Conservation (phyloP, 2,888 invertebrate genomes). For the Netelia inedita region DNA sequence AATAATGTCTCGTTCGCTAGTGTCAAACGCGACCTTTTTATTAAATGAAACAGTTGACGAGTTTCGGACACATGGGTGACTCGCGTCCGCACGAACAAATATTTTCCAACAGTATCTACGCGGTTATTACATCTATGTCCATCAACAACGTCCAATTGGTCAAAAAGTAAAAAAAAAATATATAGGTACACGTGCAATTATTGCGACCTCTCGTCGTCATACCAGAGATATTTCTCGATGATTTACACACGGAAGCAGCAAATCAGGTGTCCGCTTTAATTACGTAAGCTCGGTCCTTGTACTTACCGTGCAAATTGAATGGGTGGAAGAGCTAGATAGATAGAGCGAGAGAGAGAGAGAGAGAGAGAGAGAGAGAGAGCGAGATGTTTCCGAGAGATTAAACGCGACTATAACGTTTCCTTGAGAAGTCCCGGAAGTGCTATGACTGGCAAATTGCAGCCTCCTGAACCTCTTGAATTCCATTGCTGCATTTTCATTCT, state of each 20-base stretch:
- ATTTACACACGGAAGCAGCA: constrained; percentile 62
- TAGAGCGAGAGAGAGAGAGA: constrained; percentile 18
- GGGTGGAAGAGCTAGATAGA: constrained; percentile 35
- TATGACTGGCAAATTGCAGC: constrained; percentile 69
- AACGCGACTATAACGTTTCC: constrained; percentile 68
- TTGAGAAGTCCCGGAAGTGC: constrained; percentile 70
- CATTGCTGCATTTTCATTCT: constrained; percentile 57
- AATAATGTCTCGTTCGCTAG: neutral
- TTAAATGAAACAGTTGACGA: neutral
- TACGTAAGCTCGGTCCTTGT: constrained; percentile 67
- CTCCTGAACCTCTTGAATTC: constrained; percentile 60
- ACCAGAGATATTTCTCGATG: constrained; percentile 36
- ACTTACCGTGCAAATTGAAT: constrained; percentile 67
- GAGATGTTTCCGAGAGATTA: constrained; percentile 69
- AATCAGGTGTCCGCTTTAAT: constrained; percentile 68
- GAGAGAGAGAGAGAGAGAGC: constrained; percentile 15
- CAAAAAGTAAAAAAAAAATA: constrained; percentile 2
- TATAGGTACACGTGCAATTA: neutral
- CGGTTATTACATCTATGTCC: neutral
- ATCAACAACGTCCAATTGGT: neutral
- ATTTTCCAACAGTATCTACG: too few relatives aligned
- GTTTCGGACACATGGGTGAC: neutral
- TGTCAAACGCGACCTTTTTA: constrained; percentile 18
- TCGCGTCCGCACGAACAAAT: neutral
- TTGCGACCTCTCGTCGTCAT: constrained; percentile 35